A percentile compares a stretch with the other conserved stretches of the same genome.
Conservation (phyloP, 2,113 vertebrate genomes). For the Amphiprion percula region DNA sequence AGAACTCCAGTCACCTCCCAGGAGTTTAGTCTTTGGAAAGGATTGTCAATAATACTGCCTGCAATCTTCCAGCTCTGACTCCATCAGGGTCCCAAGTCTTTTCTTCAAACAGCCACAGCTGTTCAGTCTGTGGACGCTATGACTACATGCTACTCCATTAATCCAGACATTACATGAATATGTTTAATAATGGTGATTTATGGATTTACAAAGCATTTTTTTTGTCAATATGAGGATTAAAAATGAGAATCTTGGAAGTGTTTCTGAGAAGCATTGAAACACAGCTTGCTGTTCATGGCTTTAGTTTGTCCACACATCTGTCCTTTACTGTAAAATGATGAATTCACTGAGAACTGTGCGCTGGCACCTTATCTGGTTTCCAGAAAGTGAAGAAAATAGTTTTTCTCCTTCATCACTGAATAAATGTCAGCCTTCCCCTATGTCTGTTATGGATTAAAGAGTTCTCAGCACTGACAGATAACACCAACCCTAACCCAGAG, state of each 20-base stretch:
- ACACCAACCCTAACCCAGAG: neutral
- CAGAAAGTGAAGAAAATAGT: slow-evolving; percentile 36
- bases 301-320: slow-evolving; percentile 45
- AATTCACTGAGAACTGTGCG: slow-evolving; percentile 53
- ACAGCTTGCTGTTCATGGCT: neutral
- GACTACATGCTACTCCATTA: slow-evolving; percentile 17
- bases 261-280: neutral
- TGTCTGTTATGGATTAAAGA: slow-evolving; percentile 25
- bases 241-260: neutral
- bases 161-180: slow-evolving; percentile 13
- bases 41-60: neutral
- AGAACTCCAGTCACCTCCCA: slow-evolving; percentile 42
- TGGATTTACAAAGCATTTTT: neutral
- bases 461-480: neutral
- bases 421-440: slow-evolving; percentile 29
- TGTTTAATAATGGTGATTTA: slow-evolving; percentile 9
- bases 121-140: slow-evolving; percentile 20
- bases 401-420: slow-evolving; percentile 37
- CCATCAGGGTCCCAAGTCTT: neutral
- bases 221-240: slow-evolving; percentile 7
- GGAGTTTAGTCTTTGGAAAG: slow-evolving; percentile 44
- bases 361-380: slow-evolving; percentile 37
- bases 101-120: slow-evolving; percentile 28
- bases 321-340: slow-evolving; percentile 47
- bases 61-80: slow-evolving; percentile 21